Conservation (phyloP, 2,797 vertebrate genomes). For the Chaetophractus vellerosus region DNA sequence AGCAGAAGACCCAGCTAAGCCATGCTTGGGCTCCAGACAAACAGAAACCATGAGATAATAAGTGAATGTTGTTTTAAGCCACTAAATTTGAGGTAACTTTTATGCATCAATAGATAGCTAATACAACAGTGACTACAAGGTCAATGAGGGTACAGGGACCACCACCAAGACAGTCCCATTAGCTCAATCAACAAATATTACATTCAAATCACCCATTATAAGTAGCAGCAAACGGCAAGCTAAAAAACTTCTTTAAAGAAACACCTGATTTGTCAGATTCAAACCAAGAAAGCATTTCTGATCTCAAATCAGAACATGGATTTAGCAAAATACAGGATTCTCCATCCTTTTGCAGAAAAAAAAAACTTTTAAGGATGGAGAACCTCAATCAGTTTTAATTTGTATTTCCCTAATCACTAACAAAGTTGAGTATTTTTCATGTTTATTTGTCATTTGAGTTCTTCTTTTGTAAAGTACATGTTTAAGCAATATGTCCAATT, state of each 20-base stretch:
- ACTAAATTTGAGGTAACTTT: background rate
- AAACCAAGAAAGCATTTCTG: background rate
- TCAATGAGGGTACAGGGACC: background rate
- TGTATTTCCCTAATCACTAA: conserved; percentile 30
- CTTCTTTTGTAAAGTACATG: background rate
- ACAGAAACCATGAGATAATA: background rate
- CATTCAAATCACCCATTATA: background rate
- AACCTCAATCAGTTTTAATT: background rate
- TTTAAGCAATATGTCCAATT: background rate
- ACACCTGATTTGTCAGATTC: background rate
- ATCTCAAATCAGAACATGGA: background rate
- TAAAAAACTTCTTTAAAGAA: background rate
- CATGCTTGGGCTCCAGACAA: background rate
- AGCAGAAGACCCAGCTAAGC: background rate
- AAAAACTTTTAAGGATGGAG: background rate
- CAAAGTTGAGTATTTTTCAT: background rate
- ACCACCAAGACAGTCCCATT: background rate
- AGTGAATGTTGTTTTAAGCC: background rate
- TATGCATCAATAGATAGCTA: background rate
- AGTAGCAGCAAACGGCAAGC: background rate
- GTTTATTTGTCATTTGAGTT: no score
- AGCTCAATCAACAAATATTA: background rate
- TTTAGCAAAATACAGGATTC: background rate
- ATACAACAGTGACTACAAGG: background rate
- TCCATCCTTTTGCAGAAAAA: background rate